phyloP scores from a whole-genome alignment of 2,113 vertebrate species.

The Caranx melampygus region DNA sequence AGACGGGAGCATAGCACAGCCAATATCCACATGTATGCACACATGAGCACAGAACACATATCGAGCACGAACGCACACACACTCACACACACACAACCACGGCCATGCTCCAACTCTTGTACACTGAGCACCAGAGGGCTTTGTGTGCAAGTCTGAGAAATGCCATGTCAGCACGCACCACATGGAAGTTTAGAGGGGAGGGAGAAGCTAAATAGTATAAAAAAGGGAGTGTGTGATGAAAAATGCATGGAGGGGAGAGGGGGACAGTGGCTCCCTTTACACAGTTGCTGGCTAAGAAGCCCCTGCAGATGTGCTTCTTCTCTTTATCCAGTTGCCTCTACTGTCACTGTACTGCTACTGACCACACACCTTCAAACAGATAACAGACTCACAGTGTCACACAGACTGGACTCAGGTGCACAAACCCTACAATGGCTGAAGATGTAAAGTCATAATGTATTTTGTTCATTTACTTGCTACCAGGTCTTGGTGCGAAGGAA shows the following conservation, averaged over 20 bases:
- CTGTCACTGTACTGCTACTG: conserved; percentile 34
- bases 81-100: conserved; percentile 35
- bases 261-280: conserved; percentile 51
- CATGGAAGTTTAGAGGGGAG: conserved; percentile 71
- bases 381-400: background rate
- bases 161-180: conserved; percentile 75
- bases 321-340: conserved; percentile 49
- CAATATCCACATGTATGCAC: conserved; percentile 46
- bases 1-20: conserved; percentile 30
- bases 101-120: conserved; percentile 51
- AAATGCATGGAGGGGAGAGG: conserved; percentile 72
- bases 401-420: conserved; percentile 1
- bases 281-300: conserved; percentile 53
- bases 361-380: conserved; percentile 45
- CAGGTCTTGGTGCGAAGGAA: no score
- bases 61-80: conserved; percentile 17
- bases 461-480: no score
- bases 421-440: background rate
- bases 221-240: conserved; percentile 67
- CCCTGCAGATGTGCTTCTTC: conserved; percentile 48
- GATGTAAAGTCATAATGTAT: background rate
- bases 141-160: conserved; percentile 73
- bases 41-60: conserved; percentile 27
- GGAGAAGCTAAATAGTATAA: conserved; percentile 69
- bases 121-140: conserved; percentile 72